Evolutionary conservation across 2,888 invertebrate genomes (phyloP), one percentile per base, ranked within the genome.

Genomic region (Oscheius sp.): DNA sequence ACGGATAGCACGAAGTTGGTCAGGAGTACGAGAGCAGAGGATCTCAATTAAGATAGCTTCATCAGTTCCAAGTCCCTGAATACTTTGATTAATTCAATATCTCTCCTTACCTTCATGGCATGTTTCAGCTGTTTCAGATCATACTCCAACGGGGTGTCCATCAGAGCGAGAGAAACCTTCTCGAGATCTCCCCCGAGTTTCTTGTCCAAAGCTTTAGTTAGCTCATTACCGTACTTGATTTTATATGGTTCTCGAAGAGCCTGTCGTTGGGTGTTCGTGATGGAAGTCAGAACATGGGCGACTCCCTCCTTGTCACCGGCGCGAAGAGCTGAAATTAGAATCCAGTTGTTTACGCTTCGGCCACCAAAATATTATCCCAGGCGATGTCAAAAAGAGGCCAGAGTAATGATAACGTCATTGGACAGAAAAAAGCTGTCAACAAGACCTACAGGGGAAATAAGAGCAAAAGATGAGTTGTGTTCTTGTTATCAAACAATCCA

Each of bases 1-100:
- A 41, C 76, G 75, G 49, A 80, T 80, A 6, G 79, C 74, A 12
- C 75, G 65, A 28, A 80, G 62, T 66, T 80, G 77, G 54, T 80
- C 79, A 44, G 75, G 74, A 26, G 92, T 91, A 85, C 93, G 90
- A 14, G 94, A 92, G 85, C 93, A 93, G 84, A 94, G 89, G 56
- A 94, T 91, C 87, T 94, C 94, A 69, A 94, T 92, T 67, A 94
- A 90, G 57, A 93, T 92, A 45, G 89, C 92, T 86, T 92, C 92
- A 72, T 92, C 91, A 0, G 92, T 92, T 61, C 92, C 92, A 66
- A 92, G 82, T 0, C 94, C 94, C 45, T 90, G 51, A 51, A 41
- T 50, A n/a, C 45, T 4, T 59, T 22, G 5, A 6, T 38, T 36
- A 12, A 8, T n/a, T n/a, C n/a, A n/a, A n/a, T n/a, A n/a, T n/a